A percentile compares a stretch with the other conserved stretches of the same genome.
phyloP scores from a whole-genome alignment of 2,888 invertebrate species.

The Baccha elongata region DNA sequence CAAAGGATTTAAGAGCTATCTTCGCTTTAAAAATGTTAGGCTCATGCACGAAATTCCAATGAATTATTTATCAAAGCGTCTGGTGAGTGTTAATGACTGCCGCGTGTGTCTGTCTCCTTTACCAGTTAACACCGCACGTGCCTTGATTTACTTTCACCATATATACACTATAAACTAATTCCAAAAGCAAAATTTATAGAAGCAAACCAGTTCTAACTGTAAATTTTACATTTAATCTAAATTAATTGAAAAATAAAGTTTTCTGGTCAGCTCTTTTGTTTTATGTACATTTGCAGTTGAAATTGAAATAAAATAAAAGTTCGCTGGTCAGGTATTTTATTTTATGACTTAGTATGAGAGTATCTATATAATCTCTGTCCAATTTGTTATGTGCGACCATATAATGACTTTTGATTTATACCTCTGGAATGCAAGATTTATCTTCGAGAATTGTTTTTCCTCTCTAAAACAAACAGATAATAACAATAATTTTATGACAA shows the following conservation, averaged over 20 bases:
- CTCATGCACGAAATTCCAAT: constrained; percentile 56
- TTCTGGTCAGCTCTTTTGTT: constrained; percentile 25
- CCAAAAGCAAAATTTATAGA: not conserved
- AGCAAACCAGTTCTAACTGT: constrained; percentile 66
- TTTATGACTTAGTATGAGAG: not conserved
- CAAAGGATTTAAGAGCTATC: constrained; percentile 20
- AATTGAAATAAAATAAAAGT: not conserved
- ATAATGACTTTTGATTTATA: constrained; percentile 55
- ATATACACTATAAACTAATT: constrained; percentile 1
- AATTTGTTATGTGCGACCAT: constrained; percentile 52
- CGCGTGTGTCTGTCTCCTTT: constrained; percentile 62
- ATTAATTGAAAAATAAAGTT: constrained; percentile 49
- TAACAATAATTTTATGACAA: constrained; percentile 74
- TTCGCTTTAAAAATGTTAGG: constrained; percentile 21
- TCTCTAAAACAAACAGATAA: constrained; percentile 57
- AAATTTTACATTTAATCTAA: constrained; percentile 42
- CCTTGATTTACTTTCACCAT: constrained; percentile 74
- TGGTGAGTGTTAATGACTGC: constrained; percentile 67
- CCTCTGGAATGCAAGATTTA: constrained; percentile 32
- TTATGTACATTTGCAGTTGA: not conserved
- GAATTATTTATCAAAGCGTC: constrained; percentile 66
- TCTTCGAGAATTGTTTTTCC: not conserved
- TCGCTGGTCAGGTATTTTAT: not conserved
- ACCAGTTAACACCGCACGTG: constrained; percentile 70
- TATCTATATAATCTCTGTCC: constrained; percentile 21